Evolutionary conservation across 2,113 vertebrate species (phyloP), one percentile per base, ranked within the genome.

Genomic region (Takifugu flavidus): DNA sequence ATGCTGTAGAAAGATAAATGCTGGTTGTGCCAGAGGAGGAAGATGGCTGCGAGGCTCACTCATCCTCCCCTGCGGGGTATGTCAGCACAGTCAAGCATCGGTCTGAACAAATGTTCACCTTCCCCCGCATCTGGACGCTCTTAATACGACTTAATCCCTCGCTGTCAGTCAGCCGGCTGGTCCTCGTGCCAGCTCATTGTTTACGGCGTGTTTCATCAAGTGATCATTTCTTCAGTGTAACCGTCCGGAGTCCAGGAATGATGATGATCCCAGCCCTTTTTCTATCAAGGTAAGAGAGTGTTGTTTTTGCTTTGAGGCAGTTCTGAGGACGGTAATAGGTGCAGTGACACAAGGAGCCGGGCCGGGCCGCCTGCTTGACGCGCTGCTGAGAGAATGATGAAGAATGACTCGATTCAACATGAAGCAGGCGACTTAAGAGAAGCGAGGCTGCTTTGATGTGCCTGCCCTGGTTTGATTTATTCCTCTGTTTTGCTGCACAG

Each of bases 121-220:
- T 47, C 63, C 57, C 56, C 63, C 57, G 80, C 87, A 90, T 89
- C 89, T 90, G 87, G 76, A 86, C 71, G 49, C 81, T 81, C 76
- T 78, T 89, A 89, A 90, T 89, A 53, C 87, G 51, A 62, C 75
- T 82, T 90, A 91, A 90, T 91, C 88, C 85, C 53, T 52, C 49
- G 61, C 76, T 72, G 68, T 82, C 75, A 75, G 46, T 51, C 27
- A 12, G 59, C 61, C 70, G 74, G 63, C 66, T 62, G 75, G 65
- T 68, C 61, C 72, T 77, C 61, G 47, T 53, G 59, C 77, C 71
- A 76, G 62, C 51, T 29, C 49, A 80, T 5, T 11, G 56, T 67
- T 55, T 59, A 67, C 54, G 62, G 55, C 34, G 59, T 43, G 72
- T 80, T 61, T 60, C 54, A 56, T 65, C 82, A 75, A 72, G 70